phyloP scores from a whole-genome alignment of 2,888 invertebrate genomes.

The Auanema sp. region DNA sequence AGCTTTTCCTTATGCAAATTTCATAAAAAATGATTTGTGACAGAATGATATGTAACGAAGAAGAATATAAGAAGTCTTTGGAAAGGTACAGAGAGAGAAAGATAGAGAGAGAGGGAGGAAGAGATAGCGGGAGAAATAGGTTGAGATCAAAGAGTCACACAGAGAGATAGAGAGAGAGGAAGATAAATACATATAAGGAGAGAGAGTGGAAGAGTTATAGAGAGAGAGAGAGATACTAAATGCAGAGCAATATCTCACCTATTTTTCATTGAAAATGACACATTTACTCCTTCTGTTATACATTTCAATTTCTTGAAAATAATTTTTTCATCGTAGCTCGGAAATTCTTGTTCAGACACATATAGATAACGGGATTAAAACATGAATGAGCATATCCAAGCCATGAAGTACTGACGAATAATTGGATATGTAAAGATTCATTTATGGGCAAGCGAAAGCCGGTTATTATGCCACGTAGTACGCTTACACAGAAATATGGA shows the following conservation, averaged over 20 bases:
- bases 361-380: conserved; percentile 56
- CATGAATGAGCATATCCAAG: conserved; percentile 52
- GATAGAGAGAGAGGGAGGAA: background rate
- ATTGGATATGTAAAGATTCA: conserved; percentile 24
- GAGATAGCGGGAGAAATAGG: too few species aligned
- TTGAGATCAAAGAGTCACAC: too few species aligned
- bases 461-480: conserved; percentile 44
- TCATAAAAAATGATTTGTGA: too few species aligned
- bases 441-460: conserved; percentile 23
- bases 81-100: background rate
- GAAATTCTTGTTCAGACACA: conserved; percentile 54
- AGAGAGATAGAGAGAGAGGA: too few species aligned
- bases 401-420: conserved; percentile 42
- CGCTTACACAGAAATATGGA: conserved; percentile 47
- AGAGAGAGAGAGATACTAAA: too few species aligned
- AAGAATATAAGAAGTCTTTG: too few species aligned
- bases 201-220: background rate
- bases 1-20: too few species aligned
- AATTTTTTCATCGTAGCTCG: conserved; percentile 43
- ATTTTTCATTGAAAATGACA: too few species aligned
- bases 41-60: too few species aligned
- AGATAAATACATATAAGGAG: background rate
- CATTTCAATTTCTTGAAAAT: conserved; percentile 6
- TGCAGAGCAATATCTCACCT: too few species aligned
- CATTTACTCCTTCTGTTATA: background rate